These are phyloP conservation scores for rat (Rattus norvegicus) DNA, from an alignment of 2,113 vertebrate genomes.

Conservation along the genomic window DNA sequence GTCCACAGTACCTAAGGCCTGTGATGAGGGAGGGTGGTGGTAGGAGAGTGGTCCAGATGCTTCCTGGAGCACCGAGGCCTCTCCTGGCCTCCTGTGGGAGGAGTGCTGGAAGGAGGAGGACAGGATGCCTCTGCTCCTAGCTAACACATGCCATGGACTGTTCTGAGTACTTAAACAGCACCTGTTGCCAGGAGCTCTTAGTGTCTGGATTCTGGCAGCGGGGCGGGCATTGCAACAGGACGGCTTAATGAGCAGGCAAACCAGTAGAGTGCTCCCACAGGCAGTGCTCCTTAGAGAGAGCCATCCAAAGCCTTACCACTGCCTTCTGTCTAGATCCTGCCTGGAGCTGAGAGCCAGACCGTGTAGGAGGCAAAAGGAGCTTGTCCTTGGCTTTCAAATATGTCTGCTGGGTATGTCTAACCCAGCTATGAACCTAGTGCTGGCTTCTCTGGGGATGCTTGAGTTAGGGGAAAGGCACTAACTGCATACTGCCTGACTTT, in stretches of 20 bases:
- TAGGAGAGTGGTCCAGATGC: neutral
- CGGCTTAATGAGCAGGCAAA: neutral
- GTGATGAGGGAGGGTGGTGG: fast-evolving
- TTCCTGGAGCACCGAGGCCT: neutral
- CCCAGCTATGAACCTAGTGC: neutral
- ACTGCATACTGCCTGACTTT: neutral
- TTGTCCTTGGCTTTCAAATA: no score
- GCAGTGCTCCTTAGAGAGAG: neutral
- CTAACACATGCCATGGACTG: no score
- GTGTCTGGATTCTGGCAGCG: neutral
- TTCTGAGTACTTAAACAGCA: neutral
- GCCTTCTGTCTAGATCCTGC: neutral
- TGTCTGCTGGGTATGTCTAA: neutral
- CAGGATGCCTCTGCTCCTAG: fast-evolving
- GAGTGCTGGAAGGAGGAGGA: neutral
- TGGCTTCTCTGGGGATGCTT: neutral
- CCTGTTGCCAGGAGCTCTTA: no score
- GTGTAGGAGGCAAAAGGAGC: neutral
- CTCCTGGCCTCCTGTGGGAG: neutral
- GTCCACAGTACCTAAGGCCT: neutral
- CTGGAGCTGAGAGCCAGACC: neutral
- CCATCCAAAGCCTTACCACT: neutral
- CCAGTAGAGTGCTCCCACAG: neutral
- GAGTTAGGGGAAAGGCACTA: neutral
- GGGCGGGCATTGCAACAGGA: no score